Conservation (phyloP, 2,888 invertebrate genomes). For the Stomorhina lunata region DNA sequence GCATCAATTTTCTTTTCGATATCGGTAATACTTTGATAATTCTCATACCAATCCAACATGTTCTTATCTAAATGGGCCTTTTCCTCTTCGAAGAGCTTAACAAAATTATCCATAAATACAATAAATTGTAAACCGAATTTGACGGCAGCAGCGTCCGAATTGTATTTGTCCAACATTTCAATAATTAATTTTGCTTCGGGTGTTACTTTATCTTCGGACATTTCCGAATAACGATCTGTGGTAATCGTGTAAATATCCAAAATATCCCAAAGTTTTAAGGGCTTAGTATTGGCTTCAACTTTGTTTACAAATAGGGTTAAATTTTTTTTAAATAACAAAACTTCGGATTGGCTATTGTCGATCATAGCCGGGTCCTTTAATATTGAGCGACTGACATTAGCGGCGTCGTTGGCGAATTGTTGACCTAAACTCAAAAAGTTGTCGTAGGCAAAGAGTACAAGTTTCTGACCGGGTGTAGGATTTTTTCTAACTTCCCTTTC, state of each 20-base stretch:
- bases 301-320: constrained; percentile 22
- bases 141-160: constrained; percentile 17
- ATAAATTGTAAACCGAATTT: constrained; percentile 36
- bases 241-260: constrained; percentile 31
- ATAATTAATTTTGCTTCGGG: neutral
- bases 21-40: constrained; percentile 30
- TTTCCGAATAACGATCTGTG: constrained; percentile 18
- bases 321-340: constrained; percentile 9
- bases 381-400: neutral
- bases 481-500: neutral
- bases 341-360: neutral
- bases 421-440: neutral
- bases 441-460: neutral
- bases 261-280: constrained; percentile 15
- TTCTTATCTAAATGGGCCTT: constrained; percentile 21
- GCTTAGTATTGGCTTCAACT: neutral
- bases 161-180: constrained; percentile 32
- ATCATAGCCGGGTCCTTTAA: neutral
- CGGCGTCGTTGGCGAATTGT: constrained; percentile 16
- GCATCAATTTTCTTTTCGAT: constrained; percentile 35
- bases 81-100: neutral
- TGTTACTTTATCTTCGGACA: neutral
- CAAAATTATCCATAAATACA: constrained; percentile 8
- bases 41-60: constrained; percentile 49
- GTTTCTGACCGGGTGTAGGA: neutral